Evolutionary conservation across 2,113 vertebrate genomes (phyloP).

Genomic region (Strix uralensis): DNA sequence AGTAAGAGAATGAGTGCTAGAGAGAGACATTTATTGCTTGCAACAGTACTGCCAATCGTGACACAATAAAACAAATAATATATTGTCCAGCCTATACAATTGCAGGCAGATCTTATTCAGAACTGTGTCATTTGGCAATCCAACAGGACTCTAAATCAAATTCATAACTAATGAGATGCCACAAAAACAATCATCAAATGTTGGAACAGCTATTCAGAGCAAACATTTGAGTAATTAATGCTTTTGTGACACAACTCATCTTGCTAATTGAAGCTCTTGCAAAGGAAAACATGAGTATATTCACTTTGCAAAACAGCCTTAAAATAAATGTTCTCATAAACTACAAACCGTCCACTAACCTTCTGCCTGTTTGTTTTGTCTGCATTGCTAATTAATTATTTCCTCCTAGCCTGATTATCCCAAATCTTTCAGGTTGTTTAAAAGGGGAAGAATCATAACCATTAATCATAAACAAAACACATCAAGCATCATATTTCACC

Average conservation of each 20-base stretch:
- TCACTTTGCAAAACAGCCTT: background rate
- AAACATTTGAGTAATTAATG: constrained; percentile 65
- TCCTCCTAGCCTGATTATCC: background rate
- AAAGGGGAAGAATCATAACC: background rate
- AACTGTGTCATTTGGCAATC: constrained; percentile 6
- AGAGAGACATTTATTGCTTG: background rate
- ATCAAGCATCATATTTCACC: background rate
- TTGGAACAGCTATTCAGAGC: constrained; percentile 41
- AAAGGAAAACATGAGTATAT: constrained; percentile 17
- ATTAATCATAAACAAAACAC: background rate
- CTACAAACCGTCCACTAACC: constrained; percentile 19
- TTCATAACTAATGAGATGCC: constrained; percentile 27
- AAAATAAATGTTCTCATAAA: constrained; percentile 47
- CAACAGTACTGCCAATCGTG: background rate
- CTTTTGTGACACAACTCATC: constrained; percentile 53
- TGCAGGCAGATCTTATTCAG: constrained; percentile 6
- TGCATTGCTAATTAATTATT: constrained; percentile 14
- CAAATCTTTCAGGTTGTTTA: background rate
- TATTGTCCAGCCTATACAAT: background rate
- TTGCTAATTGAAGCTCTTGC: constrained; percentile 51
- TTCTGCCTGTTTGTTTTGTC: constrained; percentile 19
- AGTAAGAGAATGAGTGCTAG: background rate
- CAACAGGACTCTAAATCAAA: constrained; percentile 44
- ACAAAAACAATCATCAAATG: constrained; percentile 53
- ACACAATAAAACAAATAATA: background rate